A percentile compares a stretch with the other conserved stretches of the same genome.
Evolutionary conservation across 37 sponge, comb jelly and placozoan species (phyloP).

Genomic region (Bolinopsis microptera): DNA sequence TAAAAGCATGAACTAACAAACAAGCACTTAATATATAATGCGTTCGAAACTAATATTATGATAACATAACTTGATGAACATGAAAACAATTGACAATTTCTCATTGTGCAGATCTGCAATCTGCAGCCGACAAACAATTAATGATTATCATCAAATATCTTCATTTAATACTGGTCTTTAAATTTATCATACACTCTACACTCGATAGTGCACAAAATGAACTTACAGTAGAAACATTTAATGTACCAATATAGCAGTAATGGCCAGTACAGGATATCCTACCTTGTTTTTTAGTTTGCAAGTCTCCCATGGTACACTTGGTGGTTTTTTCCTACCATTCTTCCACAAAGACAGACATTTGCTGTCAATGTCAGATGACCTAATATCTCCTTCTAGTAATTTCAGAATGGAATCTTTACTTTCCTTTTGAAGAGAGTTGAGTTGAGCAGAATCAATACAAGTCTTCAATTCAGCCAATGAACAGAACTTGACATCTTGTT

Average conservation of each 20-base stretch:
- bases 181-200: too few species aligned
- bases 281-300: not conserved
- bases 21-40: not conserved
- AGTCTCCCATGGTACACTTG: not conserved
- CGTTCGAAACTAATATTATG: not conserved
- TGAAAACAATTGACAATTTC: not conserved
- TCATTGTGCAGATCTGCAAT: not conserved
- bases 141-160: too few species aligned
- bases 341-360: slow-evolving; percentile 14
- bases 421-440: slow-evolving; percentile 47
- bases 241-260: not conserved
- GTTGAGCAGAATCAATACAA: slow-evolving; percentile 31
- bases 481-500: slow-evolving; percentile 17
- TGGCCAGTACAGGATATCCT: not conserved
- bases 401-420: slow-evolving; percentile 61
- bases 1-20: not conserved
- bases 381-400: not conserved
- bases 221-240: too few species aligned
- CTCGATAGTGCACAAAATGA: too few species aligned
- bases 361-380: not conserved
- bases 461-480: slow-evolving; percentile 56
- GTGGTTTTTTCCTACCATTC: not conserved
- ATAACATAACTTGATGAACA: not conserved
- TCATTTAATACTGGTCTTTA: too few species aligned
- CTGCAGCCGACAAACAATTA: too few species aligned